Evolutionary conservation across 2,113 vertebrate genomes (phyloP).

Genomic region (Numenius arquata): DNA sequence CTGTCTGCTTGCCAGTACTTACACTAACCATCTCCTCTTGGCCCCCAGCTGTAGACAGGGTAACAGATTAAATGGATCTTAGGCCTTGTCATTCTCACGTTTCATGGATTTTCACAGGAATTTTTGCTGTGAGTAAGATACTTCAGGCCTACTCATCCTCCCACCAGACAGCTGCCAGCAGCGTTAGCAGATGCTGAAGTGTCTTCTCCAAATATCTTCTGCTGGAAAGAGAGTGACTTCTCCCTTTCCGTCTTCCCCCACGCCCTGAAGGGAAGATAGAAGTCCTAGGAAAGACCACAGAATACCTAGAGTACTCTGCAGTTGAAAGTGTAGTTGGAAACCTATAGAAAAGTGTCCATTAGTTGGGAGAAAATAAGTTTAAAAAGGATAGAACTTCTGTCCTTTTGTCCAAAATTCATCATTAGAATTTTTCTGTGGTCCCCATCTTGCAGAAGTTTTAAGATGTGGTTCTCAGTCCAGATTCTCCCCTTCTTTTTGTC

Average conservation of each 20-base stretch:
- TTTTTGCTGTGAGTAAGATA: background rate
- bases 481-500: background rate
- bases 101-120: background rate
- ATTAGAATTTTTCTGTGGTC: background rate
- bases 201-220: background rate
- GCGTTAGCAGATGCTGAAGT: background rate
- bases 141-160: background rate
- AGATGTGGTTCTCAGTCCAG: background rate
- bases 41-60: background rate
- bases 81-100: background rate
- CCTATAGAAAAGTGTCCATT: accelerated
- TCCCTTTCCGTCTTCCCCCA: background rate
- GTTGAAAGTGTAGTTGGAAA: background rate
- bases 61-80: background rate
- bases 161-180: background rate
- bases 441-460: background rate
- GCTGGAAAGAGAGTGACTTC: background rate
- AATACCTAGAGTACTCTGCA: background rate
- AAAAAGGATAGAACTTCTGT: background rate
- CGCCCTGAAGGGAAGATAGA: background rate
- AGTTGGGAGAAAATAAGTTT: background rate
- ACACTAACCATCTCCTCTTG: background rate
- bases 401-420: background rate
- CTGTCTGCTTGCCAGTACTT: background rate
- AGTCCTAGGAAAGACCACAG: background rate